Conservation (phyloP, 1,140 invertebrate species). For the Pogonomyrmex californicus region DNA sequence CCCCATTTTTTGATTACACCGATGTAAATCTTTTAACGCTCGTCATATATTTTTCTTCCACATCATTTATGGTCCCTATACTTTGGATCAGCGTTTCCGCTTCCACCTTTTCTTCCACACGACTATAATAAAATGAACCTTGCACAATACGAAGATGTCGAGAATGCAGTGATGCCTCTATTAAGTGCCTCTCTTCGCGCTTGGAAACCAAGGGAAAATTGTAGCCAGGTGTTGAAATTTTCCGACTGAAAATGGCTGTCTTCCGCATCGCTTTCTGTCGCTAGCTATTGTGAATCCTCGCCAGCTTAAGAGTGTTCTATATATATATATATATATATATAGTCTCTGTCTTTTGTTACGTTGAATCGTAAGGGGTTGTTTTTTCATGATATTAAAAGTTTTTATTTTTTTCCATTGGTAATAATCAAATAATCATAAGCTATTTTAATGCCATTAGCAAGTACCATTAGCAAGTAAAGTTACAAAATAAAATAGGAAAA, state of each 20-base stretch:
- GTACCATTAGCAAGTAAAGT: background rate
- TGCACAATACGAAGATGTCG: conserved; percentile 40
- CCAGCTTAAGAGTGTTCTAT: background rate
- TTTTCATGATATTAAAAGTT: background rate
- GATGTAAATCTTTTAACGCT: background rate
- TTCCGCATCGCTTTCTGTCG: background rate
- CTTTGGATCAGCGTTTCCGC: background rate
- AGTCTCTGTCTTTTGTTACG: background rate
- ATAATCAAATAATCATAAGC: background rate
- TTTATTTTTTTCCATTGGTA: background rate
- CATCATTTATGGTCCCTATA: conserved; percentile 8
- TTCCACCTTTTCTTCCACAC: conserved; percentile 18
- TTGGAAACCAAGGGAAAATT: conserved; percentile 22
- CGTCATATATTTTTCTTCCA: background rate
- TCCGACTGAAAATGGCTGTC: conserved; percentile 18
- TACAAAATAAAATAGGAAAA: background rate
- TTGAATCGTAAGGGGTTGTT: background rate
- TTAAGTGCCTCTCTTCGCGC: conserved; percentile 10
- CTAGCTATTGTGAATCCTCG: conserved; percentile 1
- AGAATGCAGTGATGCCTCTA: conserved; percentile 34
- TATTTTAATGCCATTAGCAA: background rate
- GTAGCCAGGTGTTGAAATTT: conserved; percentile 42
- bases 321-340: background rate
- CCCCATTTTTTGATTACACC: background rate
- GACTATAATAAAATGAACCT: conserved; percentile 57